These are phyloP conservation scores for Apostichopus japonicus DNA, from an alignment of 35 echinoderm and acorn worm genomes.

Conservation along the genomic window DNA sequence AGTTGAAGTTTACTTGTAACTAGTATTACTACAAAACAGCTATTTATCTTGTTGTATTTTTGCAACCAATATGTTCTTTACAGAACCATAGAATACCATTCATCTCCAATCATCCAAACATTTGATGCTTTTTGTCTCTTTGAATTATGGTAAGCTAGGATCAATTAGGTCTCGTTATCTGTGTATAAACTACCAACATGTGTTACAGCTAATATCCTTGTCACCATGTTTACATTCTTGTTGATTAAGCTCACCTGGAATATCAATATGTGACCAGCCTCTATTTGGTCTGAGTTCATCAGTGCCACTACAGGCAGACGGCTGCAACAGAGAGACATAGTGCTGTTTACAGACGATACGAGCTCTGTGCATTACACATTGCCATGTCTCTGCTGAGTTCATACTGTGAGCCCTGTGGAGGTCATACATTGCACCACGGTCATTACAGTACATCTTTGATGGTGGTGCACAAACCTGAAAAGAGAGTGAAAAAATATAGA, in stretches of 20 bases:
- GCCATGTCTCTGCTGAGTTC: slow-evolving; percentile 60
- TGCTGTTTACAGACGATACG: slow-evolving; percentile 51
- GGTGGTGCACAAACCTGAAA: slow-evolving; percentile 65
- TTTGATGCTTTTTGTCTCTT: no score
- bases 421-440: slow-evolving; percentile 73
- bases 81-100: no score
- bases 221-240: background rate
- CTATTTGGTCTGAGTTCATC: slow-evolving; percentile 64
- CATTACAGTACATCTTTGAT: slow-evolving; percentile 72
- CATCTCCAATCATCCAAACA: no score
- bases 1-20: no score
- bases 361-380: slow-evolving; percentile 66
- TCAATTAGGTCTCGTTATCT: no score
- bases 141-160: no score
- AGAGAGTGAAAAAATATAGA: background rate
- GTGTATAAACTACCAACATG: no score
- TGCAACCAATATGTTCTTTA: no score
- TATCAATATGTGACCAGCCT: slow-evolving; percentile 93
- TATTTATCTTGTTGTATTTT: no score
- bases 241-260: slow-evolving; percentile 75
- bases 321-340: slow-evolving; percentile 3
- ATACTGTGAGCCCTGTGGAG: slow-evolving; percentile 40
- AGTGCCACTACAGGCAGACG: slow-evolving; percentile 54
- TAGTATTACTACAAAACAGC: no score
- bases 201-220: no score